Percentiles rank a stretch among this genome's conserved stretches.
Conservation (phyloP, 2,113 vertebrate genomes). For the Picathartes gymnocephalus region DNA sequence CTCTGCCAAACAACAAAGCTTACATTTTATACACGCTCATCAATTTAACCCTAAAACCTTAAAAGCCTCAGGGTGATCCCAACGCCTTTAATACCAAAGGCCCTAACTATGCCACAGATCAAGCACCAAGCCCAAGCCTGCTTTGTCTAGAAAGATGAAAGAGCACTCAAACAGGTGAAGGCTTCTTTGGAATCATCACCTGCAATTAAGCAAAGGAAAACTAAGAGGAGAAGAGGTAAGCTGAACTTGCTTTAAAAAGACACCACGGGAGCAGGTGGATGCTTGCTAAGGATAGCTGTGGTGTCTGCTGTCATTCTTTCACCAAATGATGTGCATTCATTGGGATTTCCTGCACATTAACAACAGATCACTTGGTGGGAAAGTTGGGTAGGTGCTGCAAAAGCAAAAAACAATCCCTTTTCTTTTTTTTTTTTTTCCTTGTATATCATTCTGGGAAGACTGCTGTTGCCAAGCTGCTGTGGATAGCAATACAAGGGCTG, state of each 20-base stretch:
- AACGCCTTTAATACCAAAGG: constrained; percentile 73
- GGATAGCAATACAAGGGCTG: background rate
- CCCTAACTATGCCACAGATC: constrained; percentile 69
- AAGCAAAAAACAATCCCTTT: background rate
- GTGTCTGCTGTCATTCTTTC: constrained; percentile 63
- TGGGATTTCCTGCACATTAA: constrained; percentile 39
- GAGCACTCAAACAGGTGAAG: constrained; percentile 72
- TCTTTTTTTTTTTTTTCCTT: background rate
- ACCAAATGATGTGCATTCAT: constrained; percentile 23
- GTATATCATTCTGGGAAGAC: background rate
- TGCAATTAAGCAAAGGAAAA: constrained; percentile 77
- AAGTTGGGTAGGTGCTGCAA: background rate
- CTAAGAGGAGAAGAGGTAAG: constrained; percentile 68
- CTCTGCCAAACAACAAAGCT: constrained; percentile 78
- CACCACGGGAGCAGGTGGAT: constrained; percentile 70
- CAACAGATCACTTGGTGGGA: constrained; percentile 31
- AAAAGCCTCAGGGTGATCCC: constrained; percentile 74
- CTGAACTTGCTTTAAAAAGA: constrained; percentile 68
- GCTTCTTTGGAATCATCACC: constrained; percentile 78
- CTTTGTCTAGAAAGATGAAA: constrained; percentile 80
- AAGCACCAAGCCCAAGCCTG: constrained; percentile 76
- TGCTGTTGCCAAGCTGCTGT: background rate
- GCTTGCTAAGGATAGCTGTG: constrained; percentile 50
- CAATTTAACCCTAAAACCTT: constrained; percentile 73
- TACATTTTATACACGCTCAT: constrained; percentile 74